Conservation (phyloP, 2,888 invertebrate genomes). For the Strigamia transsilvanica region DNA sequence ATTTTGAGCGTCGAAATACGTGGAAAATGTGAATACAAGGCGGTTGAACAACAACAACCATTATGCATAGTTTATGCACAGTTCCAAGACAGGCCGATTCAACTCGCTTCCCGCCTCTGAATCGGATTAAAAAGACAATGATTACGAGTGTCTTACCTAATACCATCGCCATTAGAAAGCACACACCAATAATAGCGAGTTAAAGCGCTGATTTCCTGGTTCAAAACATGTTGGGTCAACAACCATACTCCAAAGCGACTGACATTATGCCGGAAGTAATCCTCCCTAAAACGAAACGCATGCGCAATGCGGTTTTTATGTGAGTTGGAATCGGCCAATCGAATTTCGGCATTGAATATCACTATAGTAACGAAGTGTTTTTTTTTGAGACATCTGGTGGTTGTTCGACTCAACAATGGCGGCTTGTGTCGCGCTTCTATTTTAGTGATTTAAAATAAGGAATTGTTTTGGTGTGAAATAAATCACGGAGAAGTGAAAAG, state of each 20-base stretch:
- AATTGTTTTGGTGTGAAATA: too few relatives aligned
- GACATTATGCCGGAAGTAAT: constrained; percentile 10
- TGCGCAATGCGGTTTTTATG: constrained; percentile 3
- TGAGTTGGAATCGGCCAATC: neutral
- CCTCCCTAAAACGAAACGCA: neutral
- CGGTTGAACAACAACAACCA: neutral
- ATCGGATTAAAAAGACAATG: neutral
- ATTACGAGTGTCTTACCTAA: neutral
- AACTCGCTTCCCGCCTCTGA: neutral
- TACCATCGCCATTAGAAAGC: neutral
- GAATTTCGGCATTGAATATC: neutral
- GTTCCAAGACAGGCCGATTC: neutral
- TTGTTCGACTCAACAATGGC: neutral
- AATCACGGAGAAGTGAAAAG: too few relatives aligned
- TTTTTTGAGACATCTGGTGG: neutral
- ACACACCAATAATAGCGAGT: neutral
- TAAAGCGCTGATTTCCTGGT: neutral
- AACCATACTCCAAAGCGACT: constrained; percentile 13
- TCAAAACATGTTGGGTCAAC: constrained; percentile 25
- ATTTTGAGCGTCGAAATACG: neutral
- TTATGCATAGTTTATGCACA: neutral
- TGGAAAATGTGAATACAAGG: neutral
- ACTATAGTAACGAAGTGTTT: neutral
- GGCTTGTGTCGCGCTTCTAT: too few relatives aligned
- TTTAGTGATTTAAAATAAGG: too few relatives aligned